These are phyloP conservation scores for Mythimna pallens DNA, from an alignment of 2,888 invertebrate genomes.

Conservation along the genomic window DNA sequence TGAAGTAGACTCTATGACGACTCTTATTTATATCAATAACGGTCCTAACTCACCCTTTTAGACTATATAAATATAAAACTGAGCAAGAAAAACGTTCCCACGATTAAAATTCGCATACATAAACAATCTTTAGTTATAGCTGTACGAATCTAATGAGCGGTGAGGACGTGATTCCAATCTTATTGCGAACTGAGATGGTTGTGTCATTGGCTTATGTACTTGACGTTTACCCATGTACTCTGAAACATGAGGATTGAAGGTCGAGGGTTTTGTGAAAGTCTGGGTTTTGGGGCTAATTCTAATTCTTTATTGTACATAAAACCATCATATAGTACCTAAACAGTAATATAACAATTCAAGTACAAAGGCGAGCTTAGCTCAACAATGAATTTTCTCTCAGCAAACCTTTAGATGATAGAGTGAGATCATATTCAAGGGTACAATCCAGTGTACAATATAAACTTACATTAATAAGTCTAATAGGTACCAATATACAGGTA, in stretches of 20 bases:
- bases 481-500: too few species aligned
- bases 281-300: too few species aligned
- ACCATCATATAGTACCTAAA: too few species aligned
- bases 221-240: constrained; percentile 9
- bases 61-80: constrained; percentile 10
- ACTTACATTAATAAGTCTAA: too few species aligned
- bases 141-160: constrained; percentile 41
- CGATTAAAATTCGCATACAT: constrained; percentile 53
- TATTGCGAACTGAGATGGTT: constrained; percentile 51
- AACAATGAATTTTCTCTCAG: too few species aligned
- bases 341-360: too few species aligned
- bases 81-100: constrained; percentile 50
- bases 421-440: too few species aligned
- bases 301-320: too few species aligned
- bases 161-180: constrained; percentile 62
- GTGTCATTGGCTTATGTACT: constrained; percentile 52
- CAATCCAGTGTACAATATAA: too few species aligned
- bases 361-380: too few species aligned
- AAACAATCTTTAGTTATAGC: constrained; percentile 52
- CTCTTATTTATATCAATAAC: neutral
- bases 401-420: too few species aligned
- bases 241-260: constrained; percentile 28
- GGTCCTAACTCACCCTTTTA: neutral
- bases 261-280: constrained; percentile 22
- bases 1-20: too few species aligned